Conservation (phyloP, 2,888 invertebrate genomes). For the Thumatha senex region DNA sequence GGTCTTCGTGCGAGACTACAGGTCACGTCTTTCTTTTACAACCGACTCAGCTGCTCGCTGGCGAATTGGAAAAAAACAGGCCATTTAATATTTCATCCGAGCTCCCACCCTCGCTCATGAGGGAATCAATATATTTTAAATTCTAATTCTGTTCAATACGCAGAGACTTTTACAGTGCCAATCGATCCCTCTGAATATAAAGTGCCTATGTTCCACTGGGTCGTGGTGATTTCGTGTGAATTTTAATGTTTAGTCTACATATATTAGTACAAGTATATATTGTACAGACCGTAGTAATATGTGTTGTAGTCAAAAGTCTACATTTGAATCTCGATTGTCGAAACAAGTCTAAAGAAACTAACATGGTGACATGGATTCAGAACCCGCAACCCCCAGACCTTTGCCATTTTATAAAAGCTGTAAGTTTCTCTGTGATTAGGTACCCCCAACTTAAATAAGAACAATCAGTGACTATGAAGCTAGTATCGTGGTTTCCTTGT, state of each 20-base stretch:
- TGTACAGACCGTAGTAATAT: no score
- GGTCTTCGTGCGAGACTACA: conserved; percentile 11
- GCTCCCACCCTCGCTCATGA: conserved; percentile 49
- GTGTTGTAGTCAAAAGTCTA: no score
- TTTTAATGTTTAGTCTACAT: conserved; percentile 26
- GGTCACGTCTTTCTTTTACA: conserved; percentile 78
- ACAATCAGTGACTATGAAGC: no score
- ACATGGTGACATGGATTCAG: no score
- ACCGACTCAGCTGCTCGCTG: conserved; percentile 70
- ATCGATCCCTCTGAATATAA: conserved; percentile 72
- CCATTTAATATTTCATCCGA: conserved; percentile 62
- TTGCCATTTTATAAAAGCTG: no score
- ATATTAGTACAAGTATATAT: neutral
- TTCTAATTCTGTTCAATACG: conserved; percentile 71
- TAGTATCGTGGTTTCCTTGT: no score
- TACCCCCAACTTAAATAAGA: no score
- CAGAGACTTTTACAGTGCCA: conserved; percentile 64
- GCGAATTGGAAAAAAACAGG: conserved; percentile 69
- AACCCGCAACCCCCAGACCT: no score
- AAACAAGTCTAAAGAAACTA: no score
- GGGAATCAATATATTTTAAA: conserved; percentile 79
- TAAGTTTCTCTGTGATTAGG: no score
- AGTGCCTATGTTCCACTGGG: conserved; percentile 45
- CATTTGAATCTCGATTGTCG: no score
- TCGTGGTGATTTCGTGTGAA: conserved; percentile 39